phyloP scores from a whole-genome alignment of 2,113 vertebrate genomes.

The Malurus alboscapulatus region DNA sequence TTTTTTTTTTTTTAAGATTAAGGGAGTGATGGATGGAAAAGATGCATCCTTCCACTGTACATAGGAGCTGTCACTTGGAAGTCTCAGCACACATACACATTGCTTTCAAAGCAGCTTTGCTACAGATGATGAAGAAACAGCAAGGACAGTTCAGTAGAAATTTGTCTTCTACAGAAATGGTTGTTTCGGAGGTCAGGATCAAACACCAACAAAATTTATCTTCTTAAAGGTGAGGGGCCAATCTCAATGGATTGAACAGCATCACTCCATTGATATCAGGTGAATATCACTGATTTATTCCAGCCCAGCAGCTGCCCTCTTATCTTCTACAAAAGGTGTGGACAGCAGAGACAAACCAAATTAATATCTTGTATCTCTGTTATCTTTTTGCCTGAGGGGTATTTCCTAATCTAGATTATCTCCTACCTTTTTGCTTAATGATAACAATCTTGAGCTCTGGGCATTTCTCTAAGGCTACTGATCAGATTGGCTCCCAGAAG shows the following conservation, averaged over 20 bases:
- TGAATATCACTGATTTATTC: neutral
- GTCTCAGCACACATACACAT: neutral
- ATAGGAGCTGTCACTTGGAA: neutral
- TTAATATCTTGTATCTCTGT: neutral
- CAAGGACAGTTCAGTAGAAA: neutral
- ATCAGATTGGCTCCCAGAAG: neutral
- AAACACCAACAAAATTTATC: neutral
- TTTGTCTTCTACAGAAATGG: neutral
- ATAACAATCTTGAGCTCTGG: neutral
- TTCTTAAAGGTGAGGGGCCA: neutral
- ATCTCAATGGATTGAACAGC: neutral
- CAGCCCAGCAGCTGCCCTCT: neutral
- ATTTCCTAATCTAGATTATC: neutral
- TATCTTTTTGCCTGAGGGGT: neutral
- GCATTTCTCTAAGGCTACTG: neutral
- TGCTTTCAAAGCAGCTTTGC: neutral
- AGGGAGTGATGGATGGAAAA: neutral
- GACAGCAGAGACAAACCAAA: conserved; percentile 9
- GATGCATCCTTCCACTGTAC: neutral
- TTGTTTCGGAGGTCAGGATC: neutral
- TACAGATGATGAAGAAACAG: neutral
- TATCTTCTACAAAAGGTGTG: neutral
- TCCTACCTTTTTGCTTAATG: neutral
- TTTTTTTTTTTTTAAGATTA: neutral
- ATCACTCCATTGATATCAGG: neutral